Evolutionary conservation across 2,113 vertebrate species (phyloP).

Genomic region (Mormyrus iriodes): DNA sequence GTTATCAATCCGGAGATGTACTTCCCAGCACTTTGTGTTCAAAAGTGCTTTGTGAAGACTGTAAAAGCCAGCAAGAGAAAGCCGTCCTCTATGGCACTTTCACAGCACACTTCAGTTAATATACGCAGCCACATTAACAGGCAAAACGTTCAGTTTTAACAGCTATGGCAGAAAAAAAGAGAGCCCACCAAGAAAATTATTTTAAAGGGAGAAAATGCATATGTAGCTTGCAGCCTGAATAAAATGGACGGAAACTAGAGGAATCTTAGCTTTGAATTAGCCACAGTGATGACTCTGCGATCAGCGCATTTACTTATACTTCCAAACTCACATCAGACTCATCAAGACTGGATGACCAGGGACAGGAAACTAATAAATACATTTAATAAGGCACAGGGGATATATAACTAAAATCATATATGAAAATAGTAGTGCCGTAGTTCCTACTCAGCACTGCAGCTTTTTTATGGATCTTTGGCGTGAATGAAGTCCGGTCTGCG

Average conservation of each 20-base stretch:
- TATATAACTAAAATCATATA: no score
- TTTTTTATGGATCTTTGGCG: background rate
- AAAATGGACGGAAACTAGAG: background rate
- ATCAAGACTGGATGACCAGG: background rate
- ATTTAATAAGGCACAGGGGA: background rate
- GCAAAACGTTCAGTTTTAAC: background rate
- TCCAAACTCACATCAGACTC: background rate
- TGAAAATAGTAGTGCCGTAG: background rate
- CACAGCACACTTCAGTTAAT: background rate
- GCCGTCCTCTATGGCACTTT: background rate
- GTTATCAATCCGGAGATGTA: background rate
- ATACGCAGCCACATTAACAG: background rate
- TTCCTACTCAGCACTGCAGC: background rate
- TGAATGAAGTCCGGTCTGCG: background rate
- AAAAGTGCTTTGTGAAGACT: background rate
- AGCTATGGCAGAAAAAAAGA: background rate
- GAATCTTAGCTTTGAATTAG: background rate
- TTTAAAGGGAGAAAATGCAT: background rate
- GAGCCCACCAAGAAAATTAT: background rate
- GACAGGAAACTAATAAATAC: background rate
- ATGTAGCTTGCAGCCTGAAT: background rate
- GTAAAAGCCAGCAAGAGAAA: background rate
- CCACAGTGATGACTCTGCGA: background rate
- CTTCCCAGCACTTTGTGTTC: background rate
- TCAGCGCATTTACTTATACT: background rate